These are phyloP conservation scores for Apamea epomidion DNA, from an alignment of 2,888 invertebrate genomes.

Conservation along the genomic window DNA sequence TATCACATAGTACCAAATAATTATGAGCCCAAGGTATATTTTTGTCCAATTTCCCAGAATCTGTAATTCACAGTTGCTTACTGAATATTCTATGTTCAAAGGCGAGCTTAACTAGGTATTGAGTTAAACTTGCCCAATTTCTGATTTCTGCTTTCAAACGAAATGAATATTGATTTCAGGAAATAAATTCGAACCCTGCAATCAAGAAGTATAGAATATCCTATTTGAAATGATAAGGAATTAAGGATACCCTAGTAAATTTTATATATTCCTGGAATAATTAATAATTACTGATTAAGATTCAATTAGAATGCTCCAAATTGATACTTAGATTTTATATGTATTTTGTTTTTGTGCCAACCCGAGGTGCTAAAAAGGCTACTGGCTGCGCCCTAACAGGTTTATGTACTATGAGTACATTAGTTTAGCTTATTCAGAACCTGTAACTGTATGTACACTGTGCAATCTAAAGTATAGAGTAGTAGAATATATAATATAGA, in stretches of 20 bases:
- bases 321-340: not conserved
- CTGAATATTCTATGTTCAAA: slow-evolving; percentile 12
- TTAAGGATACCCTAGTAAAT: not conserved
- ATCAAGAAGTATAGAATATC: slow-evolving; percentile 22
- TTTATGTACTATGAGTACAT: too few relatives aligned
- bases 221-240: not conserved
- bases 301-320: not conserved
- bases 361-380: not conserved
- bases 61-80: not conserved
- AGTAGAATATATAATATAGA: too few relatives aligned
- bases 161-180: slow-evolving; percentile 32
- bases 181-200: slow-evolving; percentile 13
- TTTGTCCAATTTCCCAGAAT: not conserved
- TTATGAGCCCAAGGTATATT: not conserved
- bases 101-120: not conserved
- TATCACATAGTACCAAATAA: not conserved
- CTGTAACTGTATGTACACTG: not conserved
- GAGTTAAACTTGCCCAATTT: not conserved
- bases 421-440: not conserved
- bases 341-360: not conserved
- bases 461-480: not conserved
- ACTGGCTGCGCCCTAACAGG: not conserved
- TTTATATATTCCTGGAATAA: not conserved
- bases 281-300: not conserved
- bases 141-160: slow-evolving; percentile 9